phyloP scores from a whole-genome alignment of 2,888 invertebrate species.

The Campopleginae sp. region DNA sequence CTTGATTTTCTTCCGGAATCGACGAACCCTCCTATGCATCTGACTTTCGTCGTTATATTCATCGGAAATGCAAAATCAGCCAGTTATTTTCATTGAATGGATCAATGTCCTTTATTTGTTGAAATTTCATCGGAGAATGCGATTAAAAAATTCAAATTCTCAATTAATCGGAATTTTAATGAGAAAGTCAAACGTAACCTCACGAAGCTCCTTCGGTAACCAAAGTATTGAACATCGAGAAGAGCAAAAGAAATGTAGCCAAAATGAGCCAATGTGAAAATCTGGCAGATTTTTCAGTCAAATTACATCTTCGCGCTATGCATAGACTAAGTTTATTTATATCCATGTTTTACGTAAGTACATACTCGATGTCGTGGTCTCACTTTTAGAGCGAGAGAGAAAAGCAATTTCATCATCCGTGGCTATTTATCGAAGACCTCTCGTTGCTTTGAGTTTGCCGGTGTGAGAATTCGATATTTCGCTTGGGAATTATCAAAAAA shows the following conservation, averaged over 20 bases:
- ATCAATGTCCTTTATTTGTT: background rate
- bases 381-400: background rate
- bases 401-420: conserved; percentile 54
- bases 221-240: no score
- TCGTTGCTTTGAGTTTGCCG: conserved; percentile 36
- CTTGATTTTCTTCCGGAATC: conserved; percentile 1
- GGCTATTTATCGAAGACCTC: conserved; percentile 45
- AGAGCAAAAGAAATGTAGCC: no score
- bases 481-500: background rate
- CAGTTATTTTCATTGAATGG: background rate
- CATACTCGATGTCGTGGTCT: background rate
- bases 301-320: no score
- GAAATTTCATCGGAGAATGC: background rate
- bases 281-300: conserved; percentile 24
- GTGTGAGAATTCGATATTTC: conserved; percentile 23
- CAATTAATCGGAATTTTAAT: background rate
- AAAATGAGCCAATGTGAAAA: background rate
- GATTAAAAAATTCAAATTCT: background rate
- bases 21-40: background rate
- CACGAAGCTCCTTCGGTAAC: no score
- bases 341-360: background rate
- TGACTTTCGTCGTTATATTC: conserved; percentile 1
- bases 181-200: no score
- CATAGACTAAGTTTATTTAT: conserved; percentile 12
- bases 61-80: no score